Base-by-base conservation (phyloP, 1,140 invertebrate genomes). In the Zaprionus capensis region DNA sequence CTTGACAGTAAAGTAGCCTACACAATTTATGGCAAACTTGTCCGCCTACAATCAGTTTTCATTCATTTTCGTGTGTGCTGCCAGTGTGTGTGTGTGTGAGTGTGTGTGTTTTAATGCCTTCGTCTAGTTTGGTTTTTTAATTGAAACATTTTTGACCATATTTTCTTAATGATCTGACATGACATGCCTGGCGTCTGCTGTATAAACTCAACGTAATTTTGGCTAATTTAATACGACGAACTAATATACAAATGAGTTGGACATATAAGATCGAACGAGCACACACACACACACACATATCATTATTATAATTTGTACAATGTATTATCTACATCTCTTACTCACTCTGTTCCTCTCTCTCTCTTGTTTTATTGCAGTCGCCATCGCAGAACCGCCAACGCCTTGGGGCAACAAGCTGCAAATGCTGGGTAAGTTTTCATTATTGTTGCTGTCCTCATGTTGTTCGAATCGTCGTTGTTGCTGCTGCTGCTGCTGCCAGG, bases 81-180 rank as follows among this genome's bases (percentile, higher is more conserved):
- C 9, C 9, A 11, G 31, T 3, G 31, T 57, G 53, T 28, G 41
- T n/a, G 56, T 56, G 5, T 26, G 11, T 53, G 20, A 15, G 69
- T 64, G 69, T 84, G 55, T 78, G 62, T 61, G 49, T 36, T 71
- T 76, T 78, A 71, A 56, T 78, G 75, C 70, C 78, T 78, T 72
- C 67, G 74, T 79, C 71, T 81, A 78, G 76, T 78, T 78, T 81
- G 65, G 64, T 76, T 69, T 81, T 82, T 88, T 90, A 88, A 88
- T 88, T 88, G 85, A 88, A 88, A 88, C 85, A 88, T 88, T 88
- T 88, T 85, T 88, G 85, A 82, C 85, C 85, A 88, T 90, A 88
- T 88, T 88, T 88, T 88, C 85, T 90, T 90, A 91, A 88, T 88
- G 85, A 88, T 90, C 85, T 77, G 85, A 88, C 85, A 90, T 88